Conservation (phyloP, 1,140 invertebrate genomes). For the Pomacea maculata region DNA sequence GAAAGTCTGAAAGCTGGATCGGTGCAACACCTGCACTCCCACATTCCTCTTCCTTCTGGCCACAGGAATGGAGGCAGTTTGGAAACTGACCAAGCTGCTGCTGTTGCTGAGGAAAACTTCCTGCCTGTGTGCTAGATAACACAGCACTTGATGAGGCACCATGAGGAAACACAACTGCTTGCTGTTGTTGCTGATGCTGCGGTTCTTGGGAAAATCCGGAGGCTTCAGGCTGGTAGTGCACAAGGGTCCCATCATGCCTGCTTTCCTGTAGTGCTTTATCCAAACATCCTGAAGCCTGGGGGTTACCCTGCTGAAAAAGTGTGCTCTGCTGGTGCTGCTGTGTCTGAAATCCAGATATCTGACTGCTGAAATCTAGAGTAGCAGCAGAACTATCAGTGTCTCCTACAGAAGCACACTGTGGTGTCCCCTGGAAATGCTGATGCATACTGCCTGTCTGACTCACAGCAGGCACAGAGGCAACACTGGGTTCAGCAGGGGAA, state of each 20-base stretch:
- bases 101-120: background rate
- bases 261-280: conserved; percentile 10
- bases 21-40: background rate
- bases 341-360: conserved; percentile 1
- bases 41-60: conserved; percentile 5
- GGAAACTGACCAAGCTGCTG: conserved; percentile 4
- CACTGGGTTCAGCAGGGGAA: too few relatives aligned
- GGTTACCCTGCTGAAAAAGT: conserved; percentile 1
- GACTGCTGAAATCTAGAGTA: background rate
- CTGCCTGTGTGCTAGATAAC: conserved; percentile 2
- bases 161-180: background rate
- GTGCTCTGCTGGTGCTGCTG: conserved; percentile 8
- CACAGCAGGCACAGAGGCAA: too few relatives aligned
- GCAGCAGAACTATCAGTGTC: too few relatives aligned
- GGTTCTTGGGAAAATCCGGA: conserved; percentile 1
- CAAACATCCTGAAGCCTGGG: background rate
- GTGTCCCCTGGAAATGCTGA: too few relatives aligned
- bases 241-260: background rate
- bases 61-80: background rate
- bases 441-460: too few relatives aligned
- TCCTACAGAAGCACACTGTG: too few relatives aligned
- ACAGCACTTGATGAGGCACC: background rate
- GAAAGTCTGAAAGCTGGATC: conserved; percentile 2
- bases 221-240: background rate
- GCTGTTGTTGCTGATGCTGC: conserved; percentile 3